Conservation (phyloP, 2,888 invertebrate genomes). For the Cabera pusaria region DNA sequence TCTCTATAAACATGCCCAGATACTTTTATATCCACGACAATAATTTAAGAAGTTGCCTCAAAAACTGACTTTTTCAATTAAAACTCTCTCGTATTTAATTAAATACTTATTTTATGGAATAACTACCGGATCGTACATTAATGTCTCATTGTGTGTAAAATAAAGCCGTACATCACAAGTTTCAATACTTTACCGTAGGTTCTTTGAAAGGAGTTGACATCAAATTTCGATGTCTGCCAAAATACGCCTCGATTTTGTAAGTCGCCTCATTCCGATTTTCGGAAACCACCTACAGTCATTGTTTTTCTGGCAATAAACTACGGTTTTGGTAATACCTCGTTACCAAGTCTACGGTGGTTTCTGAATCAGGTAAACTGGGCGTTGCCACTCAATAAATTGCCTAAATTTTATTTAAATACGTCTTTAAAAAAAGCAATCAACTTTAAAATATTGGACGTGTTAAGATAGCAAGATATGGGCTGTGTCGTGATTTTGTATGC, state of each 20-base stretch:
- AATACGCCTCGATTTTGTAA: no score
- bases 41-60: no score
- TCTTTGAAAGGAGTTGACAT: no score
- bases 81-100: not conserved
- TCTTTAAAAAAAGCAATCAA: not conserved
- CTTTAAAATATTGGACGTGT: not conserved
- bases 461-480: slow-evolving; percentile 1
- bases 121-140: not conserved
- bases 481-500: no score
- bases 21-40: no score
- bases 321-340: slow-evolving; percentile 49
- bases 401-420: slow-evolving; percentile 19
- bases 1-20: no score
- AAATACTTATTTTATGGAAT: not conserved
- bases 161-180: slow-evolving; percentile 1
- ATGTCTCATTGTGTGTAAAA: slow-evolving; percentile 9
- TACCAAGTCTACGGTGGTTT: slow-evolving; percentile 38
- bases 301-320: slow-evolving; percentile 45
- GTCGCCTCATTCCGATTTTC: slow-evolving; percentile 2
- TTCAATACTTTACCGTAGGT: not conserved
- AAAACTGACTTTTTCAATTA: no score
- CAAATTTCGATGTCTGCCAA: not conserved
- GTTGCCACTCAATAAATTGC: slow-evolving; percentile 28
- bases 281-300: slow-evolving; percentile 45
- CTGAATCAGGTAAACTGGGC: slow-evolving; percentile 39